Conservation (phyloP, 2,888 invertebrate species). For the Epistrophe grossulariae region DNA sequence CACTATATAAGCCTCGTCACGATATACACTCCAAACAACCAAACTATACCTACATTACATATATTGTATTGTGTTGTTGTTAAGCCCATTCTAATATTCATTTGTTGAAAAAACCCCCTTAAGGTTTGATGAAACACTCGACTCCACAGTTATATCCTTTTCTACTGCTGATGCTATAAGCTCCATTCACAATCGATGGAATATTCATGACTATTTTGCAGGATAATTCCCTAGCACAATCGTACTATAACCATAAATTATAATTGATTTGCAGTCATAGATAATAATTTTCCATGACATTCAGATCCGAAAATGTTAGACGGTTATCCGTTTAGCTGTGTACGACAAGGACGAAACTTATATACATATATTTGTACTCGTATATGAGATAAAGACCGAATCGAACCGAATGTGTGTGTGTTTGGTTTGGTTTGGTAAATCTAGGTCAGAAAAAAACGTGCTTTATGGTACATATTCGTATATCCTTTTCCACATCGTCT, state of each 20-base stretch:
- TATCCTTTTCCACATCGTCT: constrained; percentile 45
- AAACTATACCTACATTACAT: neutral
- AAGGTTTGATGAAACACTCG: constrained; percentile 10
- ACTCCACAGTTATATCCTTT: constrained; percentile 1
- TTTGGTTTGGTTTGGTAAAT: neutral
- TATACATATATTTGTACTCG: no score
- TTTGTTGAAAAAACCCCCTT: constrained; percentile 9
- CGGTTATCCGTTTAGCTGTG: constrained; percentile 24
- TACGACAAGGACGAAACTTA: neutral
- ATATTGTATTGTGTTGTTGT: neutral
- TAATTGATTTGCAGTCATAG: constrained; percentile 71
- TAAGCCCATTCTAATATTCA: constrained; percentile 30
- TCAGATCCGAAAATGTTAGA: constrained; percentile 63
- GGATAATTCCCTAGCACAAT: constrained; percentile 58
- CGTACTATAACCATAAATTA: constrained; percentile 68
- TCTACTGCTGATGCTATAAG: neutral
- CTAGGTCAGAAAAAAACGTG: constrained; percentile 61
- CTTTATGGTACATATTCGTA: neutral
- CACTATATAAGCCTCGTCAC: neutral
- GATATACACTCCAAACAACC: neutral
- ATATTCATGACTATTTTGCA: constrained; percentile 55
- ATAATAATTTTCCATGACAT: constrained; percentile 69
- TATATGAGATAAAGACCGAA: neutral
- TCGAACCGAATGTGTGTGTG: neutral
- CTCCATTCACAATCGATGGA: constrained; percentile 40